Evolutionary conservation across 2,797 vertebrate genomes (phyloP).

Genomic region (Typhlichthys eigenmanni): DNA sequence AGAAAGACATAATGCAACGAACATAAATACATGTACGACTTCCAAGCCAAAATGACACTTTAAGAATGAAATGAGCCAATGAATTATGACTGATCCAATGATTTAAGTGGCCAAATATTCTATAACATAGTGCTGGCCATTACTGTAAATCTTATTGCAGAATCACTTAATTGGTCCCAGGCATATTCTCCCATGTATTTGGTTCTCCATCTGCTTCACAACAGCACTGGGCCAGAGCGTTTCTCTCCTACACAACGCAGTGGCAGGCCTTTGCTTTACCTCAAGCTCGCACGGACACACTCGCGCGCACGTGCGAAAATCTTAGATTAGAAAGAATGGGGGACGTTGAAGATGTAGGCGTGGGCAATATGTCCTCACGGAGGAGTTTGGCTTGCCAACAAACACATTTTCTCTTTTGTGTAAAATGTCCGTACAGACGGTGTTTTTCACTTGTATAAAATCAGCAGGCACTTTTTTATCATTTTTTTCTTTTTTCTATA

Average conservation of each 20-base stretch:
- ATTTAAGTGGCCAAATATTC: constrained; percentile 53
- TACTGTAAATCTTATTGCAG: constrained; percentile 53
- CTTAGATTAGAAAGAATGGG: constrained; percentile 45
- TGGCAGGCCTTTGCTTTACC: constrained; percentile 50
- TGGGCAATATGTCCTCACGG: constrained; percentile 79
- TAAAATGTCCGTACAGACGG: constrained; percentile 61
- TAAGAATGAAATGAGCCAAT: constrained; percentile 63
- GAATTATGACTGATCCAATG: constrained; percentile 63
- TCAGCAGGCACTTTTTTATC: neutral
- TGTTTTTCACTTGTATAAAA: constrained; percentile 20
- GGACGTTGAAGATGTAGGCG: constrained; percentile 64
- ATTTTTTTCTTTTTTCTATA: constrained; percentile 24
- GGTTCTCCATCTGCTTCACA: constrained; percentile 60
- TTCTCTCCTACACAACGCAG: constrained; percentile 60
- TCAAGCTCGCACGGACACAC: constrained; percentile 1
- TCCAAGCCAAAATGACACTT: constrained; percentile 74
- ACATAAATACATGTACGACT: constrained; percentile 80
- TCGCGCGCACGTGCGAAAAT: constrained; percentile 17
- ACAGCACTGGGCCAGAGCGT: constrained; percentile 50
- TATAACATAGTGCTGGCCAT: constrained; percentile 42
- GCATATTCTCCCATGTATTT: constrained; percentile 53
- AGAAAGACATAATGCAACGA: constrained; percentile 60
- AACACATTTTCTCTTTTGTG: constrained; percentile 62
- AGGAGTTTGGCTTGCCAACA: constrained; percentile 76
- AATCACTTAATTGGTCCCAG: constrained; percentile 73